Evolutionary conservation across 2,797 vertebrate species (phyloP).

Genomic region (Alfaro cultratus): DNA sequence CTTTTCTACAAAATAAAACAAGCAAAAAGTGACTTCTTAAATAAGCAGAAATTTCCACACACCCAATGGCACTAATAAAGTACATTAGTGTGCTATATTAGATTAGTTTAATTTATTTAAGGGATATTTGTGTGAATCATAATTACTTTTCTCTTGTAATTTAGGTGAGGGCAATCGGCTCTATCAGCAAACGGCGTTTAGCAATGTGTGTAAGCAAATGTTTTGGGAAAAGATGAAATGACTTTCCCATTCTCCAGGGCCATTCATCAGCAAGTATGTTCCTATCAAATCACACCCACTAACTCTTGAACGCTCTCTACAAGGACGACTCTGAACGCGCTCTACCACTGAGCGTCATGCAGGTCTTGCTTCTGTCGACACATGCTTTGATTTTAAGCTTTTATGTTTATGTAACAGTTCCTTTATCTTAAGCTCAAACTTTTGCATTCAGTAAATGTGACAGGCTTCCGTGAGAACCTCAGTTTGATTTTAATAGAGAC

Average conservation of each 20-base stretch:
- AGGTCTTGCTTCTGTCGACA: neutral
- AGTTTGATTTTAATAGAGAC: neutral
- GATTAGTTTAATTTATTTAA: neutral
- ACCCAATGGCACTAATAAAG: neutral
- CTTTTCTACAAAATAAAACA: no score
- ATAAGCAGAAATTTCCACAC: no score
- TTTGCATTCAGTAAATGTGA: neutral
- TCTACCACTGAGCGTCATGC: neutral
- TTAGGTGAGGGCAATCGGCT: neutral
- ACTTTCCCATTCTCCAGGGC: neutral
- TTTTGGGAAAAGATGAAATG: neutral
- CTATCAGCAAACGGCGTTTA: conserved; percentile 1
- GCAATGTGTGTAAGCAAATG: conserved; percentile 6
- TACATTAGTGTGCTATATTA: neutral
- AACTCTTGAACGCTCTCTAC: neutral
- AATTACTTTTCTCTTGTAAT: conserved; percentile 3
- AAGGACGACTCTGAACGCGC: neutral
- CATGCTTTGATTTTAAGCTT: neutral
- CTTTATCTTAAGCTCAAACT: neutral
- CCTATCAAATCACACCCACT: neutral
- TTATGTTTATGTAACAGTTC: neutral
- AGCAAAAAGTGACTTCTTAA: no score
- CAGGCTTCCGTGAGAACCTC: neutral
- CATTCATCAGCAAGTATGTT: neutral
- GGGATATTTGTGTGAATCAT: neutral